phyloP scores from a whole-genome alignment of 2,888 invertebrate species.

The Malachius bipustulatus region DNA sequence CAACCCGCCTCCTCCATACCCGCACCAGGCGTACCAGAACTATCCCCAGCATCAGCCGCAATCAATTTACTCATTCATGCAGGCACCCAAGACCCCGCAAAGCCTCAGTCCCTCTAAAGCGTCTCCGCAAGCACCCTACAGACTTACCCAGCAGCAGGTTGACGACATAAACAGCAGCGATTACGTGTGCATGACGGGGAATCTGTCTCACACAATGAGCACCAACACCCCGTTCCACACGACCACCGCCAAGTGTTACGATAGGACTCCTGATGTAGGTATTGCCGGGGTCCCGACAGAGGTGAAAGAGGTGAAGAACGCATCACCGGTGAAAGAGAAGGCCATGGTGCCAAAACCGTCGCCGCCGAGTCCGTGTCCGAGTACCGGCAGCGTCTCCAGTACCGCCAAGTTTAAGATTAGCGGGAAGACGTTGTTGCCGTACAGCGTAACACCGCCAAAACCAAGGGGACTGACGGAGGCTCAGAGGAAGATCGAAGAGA shows the following conservation, averaged over 20 bases:
- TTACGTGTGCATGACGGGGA: constrained; percentile 73
- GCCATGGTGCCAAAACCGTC: constrained; percentile 32
- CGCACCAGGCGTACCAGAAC: constrained; percentile 18
- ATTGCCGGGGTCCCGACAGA: constrained; percentile 39
- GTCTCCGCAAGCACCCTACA: constrained; percentile 20
- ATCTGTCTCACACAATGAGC: constrained; percentile 41
- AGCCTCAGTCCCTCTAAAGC: constrained; percentile 15
- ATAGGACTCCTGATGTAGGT: constrained; percentile 36
- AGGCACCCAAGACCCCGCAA: constrained; percentile 21
- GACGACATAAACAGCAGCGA: constrained; percentile 69
- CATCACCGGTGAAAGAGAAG: constrained; percentile 19
- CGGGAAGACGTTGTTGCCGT: constrained; percentile 65
- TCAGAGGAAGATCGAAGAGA: constrained; percentile 83
- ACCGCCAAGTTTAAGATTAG: constrained; percentile 41
- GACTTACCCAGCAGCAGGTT: constrained; percentile 36
- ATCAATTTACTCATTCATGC: constrained; percentile 31
- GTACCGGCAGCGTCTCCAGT: constrained; percentile 38
- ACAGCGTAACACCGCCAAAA: constrained; percentile 78
- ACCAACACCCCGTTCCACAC: constrained; percentile 38
- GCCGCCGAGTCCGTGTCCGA: constrained; percentile 54
- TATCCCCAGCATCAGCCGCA: no score
- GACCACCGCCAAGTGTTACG: constrained; percentile 33
- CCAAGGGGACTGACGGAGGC: constrained; percentile 86
- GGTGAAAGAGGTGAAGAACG: constrained; percentile 32
- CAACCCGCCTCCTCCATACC: constrained; percentile 28